Percentiles rank a stretch among this genome's conserved stretches.
These are phyloP conservation scores for Drosophila paranaensis DNA, from an alignment of 2,888 invertebrate genomes.

Conservation along the genomic window DNA sequence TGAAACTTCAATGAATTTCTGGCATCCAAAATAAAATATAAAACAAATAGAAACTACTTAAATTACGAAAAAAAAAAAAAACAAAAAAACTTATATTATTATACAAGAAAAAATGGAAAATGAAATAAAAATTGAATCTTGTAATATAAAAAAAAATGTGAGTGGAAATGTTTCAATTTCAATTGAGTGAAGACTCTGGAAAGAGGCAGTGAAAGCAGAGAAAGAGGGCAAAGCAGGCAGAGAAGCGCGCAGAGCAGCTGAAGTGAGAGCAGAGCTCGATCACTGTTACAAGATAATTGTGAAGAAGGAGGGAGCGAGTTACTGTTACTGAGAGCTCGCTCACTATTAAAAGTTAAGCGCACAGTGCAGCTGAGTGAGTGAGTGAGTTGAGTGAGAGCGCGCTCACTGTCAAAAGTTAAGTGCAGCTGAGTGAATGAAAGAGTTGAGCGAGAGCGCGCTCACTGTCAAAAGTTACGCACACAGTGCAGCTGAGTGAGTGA, in stretches of 20 bases:
- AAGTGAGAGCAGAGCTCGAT: not conserved
- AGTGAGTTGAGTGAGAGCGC: too few relatives aligned
- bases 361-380: too few relatives aligned
- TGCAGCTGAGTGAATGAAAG: too few relatives aligned
- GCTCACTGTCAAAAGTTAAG: too few relatives aligned
- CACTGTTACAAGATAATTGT: too few relatives aligned
- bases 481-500: too few relatives aligned
- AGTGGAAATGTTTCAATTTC: not conserved
- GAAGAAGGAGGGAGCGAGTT: too few relatives aligned
- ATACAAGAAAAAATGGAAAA: slow-evolving; percentile 82
- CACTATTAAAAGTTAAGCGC: too few relatives aligned
- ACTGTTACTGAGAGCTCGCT: too few relatives aligned
- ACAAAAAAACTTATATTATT: slow-evolving; percentile 82
- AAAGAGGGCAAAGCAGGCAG: not conserved
- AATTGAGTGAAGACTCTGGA: not conserved
- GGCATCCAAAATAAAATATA: slow-evolving; percentile 71
- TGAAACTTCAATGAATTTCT: slow-evolving; percentile 65
- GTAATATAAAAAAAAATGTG: slow-evolving; percentile 78
- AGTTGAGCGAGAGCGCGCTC: too few relatives aligned
- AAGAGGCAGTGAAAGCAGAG: not conserved
- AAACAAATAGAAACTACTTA: slow-evolving; percentile 71
- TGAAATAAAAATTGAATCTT: slow-evolving; percentile 84
- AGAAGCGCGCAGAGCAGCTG: not conserved
- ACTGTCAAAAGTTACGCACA: too few relatives aligned
- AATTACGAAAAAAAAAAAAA: slow-evolving; percentile 58